Evolutionary conservation across 2,113 vertebrate genomes (phyloP).

Genomic region (Cyprinodon tularosa): DNA sequence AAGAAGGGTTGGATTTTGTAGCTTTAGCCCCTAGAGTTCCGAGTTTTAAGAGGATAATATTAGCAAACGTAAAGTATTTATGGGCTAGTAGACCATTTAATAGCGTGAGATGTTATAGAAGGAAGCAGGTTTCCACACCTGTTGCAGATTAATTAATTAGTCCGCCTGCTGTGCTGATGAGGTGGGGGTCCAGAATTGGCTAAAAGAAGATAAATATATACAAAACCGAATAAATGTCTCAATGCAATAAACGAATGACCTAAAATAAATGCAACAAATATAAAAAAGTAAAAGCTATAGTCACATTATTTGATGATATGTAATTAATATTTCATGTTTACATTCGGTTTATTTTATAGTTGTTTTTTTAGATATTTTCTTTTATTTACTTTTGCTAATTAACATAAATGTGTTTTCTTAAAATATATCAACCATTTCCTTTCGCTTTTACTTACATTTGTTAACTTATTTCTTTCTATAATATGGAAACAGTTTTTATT

Average conservation of each 20-base stretch:
- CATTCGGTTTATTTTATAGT: too few species aligned
- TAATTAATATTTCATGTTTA: too few species aligned
- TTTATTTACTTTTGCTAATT: too few species aligned
- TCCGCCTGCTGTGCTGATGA: neutral
- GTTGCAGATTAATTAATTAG: neutral
- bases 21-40: neutral
- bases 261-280: neutral
- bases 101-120: neutral
- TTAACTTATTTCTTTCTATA: too few species aligned
- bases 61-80: neutral
- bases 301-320: too few species aligned
- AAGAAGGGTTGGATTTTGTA: neutral
- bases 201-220: neutral
- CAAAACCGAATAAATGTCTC: neutral
- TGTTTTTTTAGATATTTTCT: too few species aligned
- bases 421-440: too few species aligned
- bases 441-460: too few species aligned
- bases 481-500: too few species aligned
- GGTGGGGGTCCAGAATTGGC: neutral
- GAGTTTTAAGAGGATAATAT: neutral
- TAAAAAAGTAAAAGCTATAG: neutral
- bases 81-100: neutral
- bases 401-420: too few species aligned
- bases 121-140: constrained; percentile 1
- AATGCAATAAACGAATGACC: neutral